Conservation (phyloP, 2,888 invertebrate species). For the Dasysyrphus tricinctus region DNA sequence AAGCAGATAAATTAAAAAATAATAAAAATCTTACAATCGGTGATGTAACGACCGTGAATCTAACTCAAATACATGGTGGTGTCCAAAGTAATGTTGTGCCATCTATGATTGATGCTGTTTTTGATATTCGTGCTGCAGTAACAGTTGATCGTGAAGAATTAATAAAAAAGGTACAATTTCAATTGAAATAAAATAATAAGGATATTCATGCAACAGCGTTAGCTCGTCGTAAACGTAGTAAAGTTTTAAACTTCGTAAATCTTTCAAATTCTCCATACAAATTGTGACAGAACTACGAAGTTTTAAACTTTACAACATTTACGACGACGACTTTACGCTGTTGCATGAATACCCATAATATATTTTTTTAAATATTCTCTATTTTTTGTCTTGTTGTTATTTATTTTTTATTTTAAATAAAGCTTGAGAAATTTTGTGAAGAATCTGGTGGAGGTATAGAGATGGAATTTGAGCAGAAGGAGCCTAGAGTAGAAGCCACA, state of each 20-base stretch:
- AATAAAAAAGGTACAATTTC: conserved; percentile 85
- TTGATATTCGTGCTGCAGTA: conserved; percentile 88
- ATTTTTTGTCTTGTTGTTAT: too few species aligned
- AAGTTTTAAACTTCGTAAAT: too few species aligned
- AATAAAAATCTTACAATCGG: conserved; percentile 86
- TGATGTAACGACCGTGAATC: conserved; percentile 90
- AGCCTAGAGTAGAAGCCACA: conserved; percentile 86
- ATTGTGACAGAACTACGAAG: too few species aligned
- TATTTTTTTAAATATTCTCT: too few species aligned
- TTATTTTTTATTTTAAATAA: not conserved
- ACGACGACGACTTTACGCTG: too few species aligned
- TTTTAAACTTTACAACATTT: too few species aligned
- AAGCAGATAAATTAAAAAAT: conserved; percentile 85
- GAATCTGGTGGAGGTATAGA: conserved; percentile 90
- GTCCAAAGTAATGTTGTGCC: conserved; percentile 93
- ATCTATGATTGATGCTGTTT: conserved; percentile 86
- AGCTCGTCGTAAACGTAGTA: too few species aligned
- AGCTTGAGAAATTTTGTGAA: conserved; percentile 85
- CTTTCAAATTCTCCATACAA: too few species aligned
- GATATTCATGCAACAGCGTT: too few species aligned
- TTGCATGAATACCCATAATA: too few species aligned
- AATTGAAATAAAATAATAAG: too few species aligned
- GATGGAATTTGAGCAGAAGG: conserved; percentile 87
- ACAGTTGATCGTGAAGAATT: conserved; percentile 85
- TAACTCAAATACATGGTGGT: conserved; percentile 89